phyloP scores from a whole-genome alignment of 2,888 invertebrate genomes.

The Margaritifera margaritifera region DNA sequence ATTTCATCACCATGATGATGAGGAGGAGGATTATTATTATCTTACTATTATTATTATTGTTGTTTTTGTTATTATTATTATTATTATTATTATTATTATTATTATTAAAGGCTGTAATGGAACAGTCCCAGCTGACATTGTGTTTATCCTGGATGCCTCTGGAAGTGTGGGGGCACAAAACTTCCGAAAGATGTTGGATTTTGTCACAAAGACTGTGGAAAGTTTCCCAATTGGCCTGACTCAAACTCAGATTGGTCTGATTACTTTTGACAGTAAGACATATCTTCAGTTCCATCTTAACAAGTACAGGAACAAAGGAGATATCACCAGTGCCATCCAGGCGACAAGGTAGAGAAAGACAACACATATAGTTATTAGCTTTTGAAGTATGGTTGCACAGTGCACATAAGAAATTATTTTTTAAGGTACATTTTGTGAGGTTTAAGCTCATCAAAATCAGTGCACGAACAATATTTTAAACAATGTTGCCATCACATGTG shows the following conservation, averaged over 20 bases:
- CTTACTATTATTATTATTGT: no score
- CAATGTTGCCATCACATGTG: no score
- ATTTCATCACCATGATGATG: no score
- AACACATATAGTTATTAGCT: no score
- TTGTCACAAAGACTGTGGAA: constrained; percentile 56
- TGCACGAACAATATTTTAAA: no score
- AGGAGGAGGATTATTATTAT: background rate
- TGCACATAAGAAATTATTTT: no score
- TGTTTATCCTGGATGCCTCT: constrained; percentile 64
- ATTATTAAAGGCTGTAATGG: constrained; percentile 37
- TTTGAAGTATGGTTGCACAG: no score
- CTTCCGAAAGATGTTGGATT: constrained; percentile 54
- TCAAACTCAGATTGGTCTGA: constrained; percentile 53
- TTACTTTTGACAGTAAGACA: constrained; percentile 53
- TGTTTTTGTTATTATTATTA: no score
- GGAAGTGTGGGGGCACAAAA: constrained; percentile 58
- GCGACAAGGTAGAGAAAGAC: constrained; percentile 13
- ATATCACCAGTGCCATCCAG: constrained; percentile 51
- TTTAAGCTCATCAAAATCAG: no score
- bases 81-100: background rate
- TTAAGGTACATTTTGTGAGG: no score
- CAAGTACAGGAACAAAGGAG: constrained; percentile 49
- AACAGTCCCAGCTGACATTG: constrained; percentile 56
- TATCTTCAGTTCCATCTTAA: constrained; percentile 63
- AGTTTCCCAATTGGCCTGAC: constrained; percentile 52